Base-by-base conservation (phyloP, 1,140 invertebrate species). In the Megalopta genalis region DNA sequence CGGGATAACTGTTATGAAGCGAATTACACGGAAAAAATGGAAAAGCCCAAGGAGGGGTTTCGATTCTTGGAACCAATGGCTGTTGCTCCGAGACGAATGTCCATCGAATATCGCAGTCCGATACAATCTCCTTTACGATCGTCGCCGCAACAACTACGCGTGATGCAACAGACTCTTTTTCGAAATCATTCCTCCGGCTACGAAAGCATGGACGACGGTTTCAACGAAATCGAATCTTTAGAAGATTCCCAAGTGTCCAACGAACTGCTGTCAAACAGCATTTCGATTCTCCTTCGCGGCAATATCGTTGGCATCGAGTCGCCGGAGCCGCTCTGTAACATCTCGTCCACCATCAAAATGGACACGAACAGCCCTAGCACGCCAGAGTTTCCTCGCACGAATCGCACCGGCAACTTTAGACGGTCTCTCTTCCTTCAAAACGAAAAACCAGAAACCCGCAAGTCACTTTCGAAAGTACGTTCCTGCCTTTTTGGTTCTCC, bases 181-280 rank as follows among this genome's bases (percentile, higher is more conserved):
- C 90, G 93, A n/a, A 93, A 91, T 74, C 66, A 94, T 0, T 95
- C 93, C 14, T 95, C 93, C 27, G 94, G 91, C 32, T 94, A 94
- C 76, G 94, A 95, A 63, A 95, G 94, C 1, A 94, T 94, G 87
- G 95, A 95, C 69, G 95, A 96, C 85, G 95, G 95, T 14, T 96
- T 96, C 82, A 93, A 95, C 81, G 96, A 96, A 54, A 94, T 95
- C 62, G 95, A 96, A 59, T 93, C 93, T 18, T 78, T 94, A 16
- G 93, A 93, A 21, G 88, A 91, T 16, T 12, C 42, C 12, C 42
- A 3, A 12, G 86, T 90, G 9, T 57, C 65, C 3, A 77, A 77
- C 9, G 0, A 52, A 3, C 5, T 2, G 49, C 32, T 90, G 2
- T 91, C 92, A 1, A 88, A 80, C n/a, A 90, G 85, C 0, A 78